Evolutionary conservation across 2,113 vertebrate species (phyloP), one percentile per base, ranked within the genome.

Genomic region (Uria lomvia): DNA sequence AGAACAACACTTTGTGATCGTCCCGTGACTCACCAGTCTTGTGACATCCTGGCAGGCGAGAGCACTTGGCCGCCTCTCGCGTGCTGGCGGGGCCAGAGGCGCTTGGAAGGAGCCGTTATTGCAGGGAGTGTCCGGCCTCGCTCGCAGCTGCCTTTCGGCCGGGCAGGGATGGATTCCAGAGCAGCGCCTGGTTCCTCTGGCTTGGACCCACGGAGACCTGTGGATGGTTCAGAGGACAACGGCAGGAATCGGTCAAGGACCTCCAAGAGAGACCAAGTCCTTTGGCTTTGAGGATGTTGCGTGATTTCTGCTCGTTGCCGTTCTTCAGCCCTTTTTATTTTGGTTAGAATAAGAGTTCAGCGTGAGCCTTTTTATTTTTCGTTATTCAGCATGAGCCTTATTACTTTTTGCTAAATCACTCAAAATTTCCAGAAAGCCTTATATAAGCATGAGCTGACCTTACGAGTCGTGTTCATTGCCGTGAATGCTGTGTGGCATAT

Each of bases 11-110:
- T 88, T 52, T 56, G 83, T 76, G 89, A 84, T 80, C 42, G 91
- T 93, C 71, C 66, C 0, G 27, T 96, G 95, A 95, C 88, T 96
- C 96, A 95, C 68, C 20, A 1, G 8, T 56, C 94, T 95, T 77
- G 96, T 97, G 94, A 96, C 86, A 79, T 14, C 43, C 91, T 88
- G 94, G 92, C 95, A 96, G 36, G 29, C 8, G 15, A 55, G 14
- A 86, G 65, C 68, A 17, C 73, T 95, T 93, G 94, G 90, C 94
- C 1, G 5, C 15, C 42, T 52, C 80, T 49, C 7, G 0, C 0
- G 6, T 65, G 84, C 75, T 86, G 91, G 63, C 22, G 2, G 83
- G 75, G 66, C 62, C 14, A 9, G 71, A 84, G 75, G 82, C 50
- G 7, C 83, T 80, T 75, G 94, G 92, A 96, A 94, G 93, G 92